Conservation (phyloP, 2,797 vertebrate genomes). For the Naso thynnoides region DNA sequence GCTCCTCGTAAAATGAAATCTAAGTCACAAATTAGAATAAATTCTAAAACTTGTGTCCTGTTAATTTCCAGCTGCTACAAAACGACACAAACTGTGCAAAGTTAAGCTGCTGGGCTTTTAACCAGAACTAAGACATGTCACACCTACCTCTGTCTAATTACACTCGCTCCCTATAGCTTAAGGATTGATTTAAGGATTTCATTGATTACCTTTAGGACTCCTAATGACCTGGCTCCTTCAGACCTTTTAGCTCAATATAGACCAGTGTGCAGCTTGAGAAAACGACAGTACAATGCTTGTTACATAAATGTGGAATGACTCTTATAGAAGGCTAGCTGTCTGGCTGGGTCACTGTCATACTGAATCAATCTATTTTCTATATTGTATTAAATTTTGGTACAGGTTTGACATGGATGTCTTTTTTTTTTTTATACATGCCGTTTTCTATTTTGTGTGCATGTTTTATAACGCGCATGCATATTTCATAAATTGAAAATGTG, state of each 20-base stretch:
- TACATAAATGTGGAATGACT: not conserved
- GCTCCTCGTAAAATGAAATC: not conserved
- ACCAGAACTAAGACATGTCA: not conserved
- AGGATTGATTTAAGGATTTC: constrained; percentile 20
- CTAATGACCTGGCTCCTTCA: not conserved
- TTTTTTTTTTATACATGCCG: too few species aligned
- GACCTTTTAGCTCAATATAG: not conserved
- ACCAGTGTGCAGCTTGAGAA: not conserved
- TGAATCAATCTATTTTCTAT: not conserved
- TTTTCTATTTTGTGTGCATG: too few species aligned
- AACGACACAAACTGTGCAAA: not conserved
- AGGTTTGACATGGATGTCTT: too few species aligned
- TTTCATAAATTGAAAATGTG: too few species aligned
- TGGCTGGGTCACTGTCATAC: not conserved
- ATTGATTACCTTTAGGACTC: constrained; percentile 16
- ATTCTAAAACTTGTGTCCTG: not conserved
- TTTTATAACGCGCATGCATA: too few species aligned
- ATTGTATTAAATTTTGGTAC: not conserved
- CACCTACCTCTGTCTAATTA: not conserved
- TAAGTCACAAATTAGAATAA: not conserved
- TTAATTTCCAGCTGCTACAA: not conserved
- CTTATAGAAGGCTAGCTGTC: not conserved
- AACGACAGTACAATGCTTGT: not conserved
- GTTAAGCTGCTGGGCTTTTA: not conserved
- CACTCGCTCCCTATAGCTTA: not conserved